These are phyloP conservation scores for Thalassoma bifasciatum DNA, from an alignment of 2,113 vertebrate genomes.

Conservation along the genomic window DNA sequence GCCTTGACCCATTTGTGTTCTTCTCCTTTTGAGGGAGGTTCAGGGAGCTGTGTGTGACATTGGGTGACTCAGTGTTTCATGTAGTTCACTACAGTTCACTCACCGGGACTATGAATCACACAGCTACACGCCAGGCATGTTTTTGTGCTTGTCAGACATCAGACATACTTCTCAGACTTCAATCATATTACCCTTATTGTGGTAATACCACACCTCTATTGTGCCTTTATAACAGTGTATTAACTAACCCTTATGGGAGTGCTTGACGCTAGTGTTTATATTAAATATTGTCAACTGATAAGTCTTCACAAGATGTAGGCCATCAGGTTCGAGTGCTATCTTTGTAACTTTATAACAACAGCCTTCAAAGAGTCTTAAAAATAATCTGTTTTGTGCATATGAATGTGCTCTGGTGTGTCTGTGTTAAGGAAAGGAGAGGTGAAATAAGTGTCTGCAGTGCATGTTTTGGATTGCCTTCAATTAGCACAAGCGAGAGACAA, in stretches of 20 bases:
- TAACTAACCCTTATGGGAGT: slow-evolving; percentile 47
- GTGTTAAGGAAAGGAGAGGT: slow-evolving; percentile 33
- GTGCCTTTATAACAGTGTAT: slow-evolving; percentile 60
- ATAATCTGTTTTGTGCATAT: not conserved
- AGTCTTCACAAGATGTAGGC: slow-evolving; percentile 17
- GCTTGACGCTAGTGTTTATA: slow-evolving; percentile 55
- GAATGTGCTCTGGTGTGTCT: slow-evolving; percentile 11
- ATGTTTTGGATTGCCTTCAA: slow-evolving; percentile 72
- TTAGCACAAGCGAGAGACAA: slow-evolving; percentile 64
- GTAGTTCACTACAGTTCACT: slow-evolving; percentile 23
- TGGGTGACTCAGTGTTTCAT: slow-evolving; percentile 13
- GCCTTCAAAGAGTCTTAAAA: not conserved
- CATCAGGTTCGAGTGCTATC: not conserved
- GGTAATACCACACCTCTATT: slow-evolving; percentile 58
- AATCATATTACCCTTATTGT: slow-evolving; percentile 56
- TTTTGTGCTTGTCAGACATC: slow-evolving; percentile 33
- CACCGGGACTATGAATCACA: slow-evolving; percentile 35
- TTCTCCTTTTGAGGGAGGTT: slow-evolving; percentile 1
- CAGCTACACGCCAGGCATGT: slow-evolving; percentile 24
- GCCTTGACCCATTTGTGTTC: not conserved
- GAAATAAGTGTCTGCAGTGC: slow-evolving; percentile 62
- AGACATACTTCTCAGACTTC: slow-evolving; percentile 32
- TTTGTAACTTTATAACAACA: not conserved
- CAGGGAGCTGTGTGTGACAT: slow-evolving; percentile 36
- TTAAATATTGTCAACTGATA: slow-evolving; percentile 55